Conservation (phyloP, 2,888 invertebrate genomes). For the Idaea aversata region DNA sequence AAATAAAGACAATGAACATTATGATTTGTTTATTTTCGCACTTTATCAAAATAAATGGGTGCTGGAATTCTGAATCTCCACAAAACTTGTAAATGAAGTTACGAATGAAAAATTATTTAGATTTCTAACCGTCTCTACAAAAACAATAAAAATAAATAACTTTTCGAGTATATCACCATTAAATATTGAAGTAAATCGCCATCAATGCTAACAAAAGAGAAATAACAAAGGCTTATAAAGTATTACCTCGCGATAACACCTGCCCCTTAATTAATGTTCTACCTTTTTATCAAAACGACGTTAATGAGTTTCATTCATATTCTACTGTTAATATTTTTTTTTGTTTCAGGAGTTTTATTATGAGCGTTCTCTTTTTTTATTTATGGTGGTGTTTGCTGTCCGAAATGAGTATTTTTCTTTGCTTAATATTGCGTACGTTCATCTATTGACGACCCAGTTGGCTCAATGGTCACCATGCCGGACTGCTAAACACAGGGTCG, state of each 20-base stretch:
- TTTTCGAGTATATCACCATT: slow-evolving; percentile 27
- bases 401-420: background rate
- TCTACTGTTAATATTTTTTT: background rate
- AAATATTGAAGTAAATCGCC: background rate
- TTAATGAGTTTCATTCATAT: slow-evolving; percentile 14
- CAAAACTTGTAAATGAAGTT: slow-evolving; percentile 26
- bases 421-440: background rate
- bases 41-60: background rate
- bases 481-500: too few relatives aligned
- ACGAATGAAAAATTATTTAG: slow-evolving; percentile 28
- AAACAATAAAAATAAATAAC: slow-evolving; percentile 46
- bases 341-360: background rate
- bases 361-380: background rate
- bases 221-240: slow-evolving; percentile 1
- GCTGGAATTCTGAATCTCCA: background rate
- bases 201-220: background rate
- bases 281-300: slow-evolving; percentile 46
- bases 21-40: background rate
- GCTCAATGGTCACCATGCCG: too few relatives aligned
- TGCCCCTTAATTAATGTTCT: slow-evolving; percentile 43
- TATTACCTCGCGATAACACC: slow-evolving; percentile 1
- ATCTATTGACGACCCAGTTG: too few relatives aligned
- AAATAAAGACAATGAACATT: too few relatives aligned
- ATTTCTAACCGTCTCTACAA: slow-evolving; percentile 21
- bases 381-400: background rate